These are phyloP conservation scores for Hypolimnas misippus DNA, from an alignment of 2,888 invertebrate genomes.

Conservation along the genomic window DNA sequence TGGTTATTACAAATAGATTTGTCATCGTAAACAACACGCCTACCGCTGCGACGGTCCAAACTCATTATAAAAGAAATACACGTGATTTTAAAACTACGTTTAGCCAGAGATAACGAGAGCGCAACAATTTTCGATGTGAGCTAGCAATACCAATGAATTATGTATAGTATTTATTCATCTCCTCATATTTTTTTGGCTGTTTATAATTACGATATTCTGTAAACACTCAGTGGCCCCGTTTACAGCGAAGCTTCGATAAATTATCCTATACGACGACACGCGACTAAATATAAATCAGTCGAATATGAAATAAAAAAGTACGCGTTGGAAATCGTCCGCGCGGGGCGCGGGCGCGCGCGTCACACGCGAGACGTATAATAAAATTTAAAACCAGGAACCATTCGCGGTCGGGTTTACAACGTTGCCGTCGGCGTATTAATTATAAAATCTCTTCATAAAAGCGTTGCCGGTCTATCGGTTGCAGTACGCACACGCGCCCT, in stretches of 20 bases:
- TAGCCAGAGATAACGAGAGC: neutral
- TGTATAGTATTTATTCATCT: constrained; percentile 34
- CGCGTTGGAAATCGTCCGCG: constrained; percentile 17
- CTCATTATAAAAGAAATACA: neutral
- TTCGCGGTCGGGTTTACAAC: constrained; percentile 66
- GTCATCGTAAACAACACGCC: neutral
- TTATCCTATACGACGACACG: constrained; percentile 37
- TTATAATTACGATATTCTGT: constrained; percentile 40
- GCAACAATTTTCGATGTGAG: too few species aligned
- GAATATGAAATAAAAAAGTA: constrained; percentile 32
- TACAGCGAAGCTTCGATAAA: constrained; percentile 33
- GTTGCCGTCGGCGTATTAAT: constrained; percentile 60
- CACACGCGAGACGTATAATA: constrained; percentile 45
- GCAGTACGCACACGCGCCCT: constrained; percentile 64
- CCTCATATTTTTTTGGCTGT: constrained; percentile 34
- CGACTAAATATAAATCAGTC: constrained; percentile 35
- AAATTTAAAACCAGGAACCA: constrained; percentile 54
- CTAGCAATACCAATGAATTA: too few species aligned
- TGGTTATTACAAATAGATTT: constrained; percentile 5
- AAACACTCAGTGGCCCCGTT: constrained; percentile 38
- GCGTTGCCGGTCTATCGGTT: constrained; percentile 42
- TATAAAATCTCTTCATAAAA: constrained; percentile 68
- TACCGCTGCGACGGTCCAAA: too few species aligned
- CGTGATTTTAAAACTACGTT: neutral
- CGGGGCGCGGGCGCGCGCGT: constrained; percentile 34